A percentile compares a stretch with the other conserved stretches of the same genome.
Evolutionary conservation across 2,113 vertebrate genomes (phyloP).

Genomic region (Cinclus cinclus): DNA sequence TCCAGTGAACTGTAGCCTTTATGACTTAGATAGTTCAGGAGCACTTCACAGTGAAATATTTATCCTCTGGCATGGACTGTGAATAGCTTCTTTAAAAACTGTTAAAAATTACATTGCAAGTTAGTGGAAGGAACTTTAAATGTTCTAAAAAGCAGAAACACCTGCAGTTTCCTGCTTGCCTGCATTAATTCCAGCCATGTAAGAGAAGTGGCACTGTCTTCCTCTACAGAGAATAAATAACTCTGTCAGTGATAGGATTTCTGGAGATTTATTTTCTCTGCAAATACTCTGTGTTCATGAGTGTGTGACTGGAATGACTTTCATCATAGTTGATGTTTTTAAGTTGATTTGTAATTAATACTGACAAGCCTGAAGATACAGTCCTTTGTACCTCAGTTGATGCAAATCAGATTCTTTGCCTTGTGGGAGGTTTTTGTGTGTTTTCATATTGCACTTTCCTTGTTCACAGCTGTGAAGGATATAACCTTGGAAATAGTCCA

Average conservation of each 20-base stretch:
- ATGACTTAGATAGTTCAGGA: neutral
- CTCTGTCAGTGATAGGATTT: neutral
- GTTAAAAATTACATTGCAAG: neutral
- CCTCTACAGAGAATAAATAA: neutral
- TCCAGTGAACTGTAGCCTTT: neutral
- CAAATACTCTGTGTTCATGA: neutral
- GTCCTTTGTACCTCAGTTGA: neutral
- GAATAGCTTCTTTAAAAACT: neutral
- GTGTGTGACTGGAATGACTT: neutral
- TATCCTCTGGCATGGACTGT: neutral
- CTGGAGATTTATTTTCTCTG: neutral
- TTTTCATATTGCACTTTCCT: neutral
- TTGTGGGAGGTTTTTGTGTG: neutral
- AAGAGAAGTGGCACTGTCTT: neutral
- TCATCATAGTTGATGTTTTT: neutral
- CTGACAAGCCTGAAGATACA: neutral
- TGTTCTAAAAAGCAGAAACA: neutral
- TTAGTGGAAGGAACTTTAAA: neutral
- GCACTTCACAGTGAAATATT: neutral
- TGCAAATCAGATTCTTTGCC: neutral
- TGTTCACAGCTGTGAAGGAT: conserved; percentile 13
- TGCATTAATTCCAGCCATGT: neutral
- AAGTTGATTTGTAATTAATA: neutral
- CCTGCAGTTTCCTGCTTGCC: neutral
- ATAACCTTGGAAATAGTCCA: conserved; percentile 4